Evolutionary conservation across 1,140 invertebrate species (phyloP).

Genomic region (Manduca sexta): DNA sequence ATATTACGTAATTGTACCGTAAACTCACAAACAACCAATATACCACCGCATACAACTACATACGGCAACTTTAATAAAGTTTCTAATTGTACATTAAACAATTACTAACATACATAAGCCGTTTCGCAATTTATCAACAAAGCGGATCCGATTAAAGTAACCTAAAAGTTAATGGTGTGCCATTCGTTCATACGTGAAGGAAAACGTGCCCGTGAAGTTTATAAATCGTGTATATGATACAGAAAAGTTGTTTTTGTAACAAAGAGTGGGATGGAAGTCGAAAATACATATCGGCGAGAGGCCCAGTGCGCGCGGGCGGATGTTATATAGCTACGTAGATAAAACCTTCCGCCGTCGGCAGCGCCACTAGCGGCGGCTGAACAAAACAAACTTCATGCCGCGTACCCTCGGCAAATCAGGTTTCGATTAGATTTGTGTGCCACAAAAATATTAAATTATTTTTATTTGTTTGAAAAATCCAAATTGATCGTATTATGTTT

Average conservation of each 20-base stretch:
- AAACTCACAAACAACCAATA: slow-evolving; percentile 42
- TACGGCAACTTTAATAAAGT: slow-evolving; percentile 43
- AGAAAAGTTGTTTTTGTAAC: slow-evolving; percentile 65
- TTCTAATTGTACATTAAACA: slow-evolving; percentile 30
- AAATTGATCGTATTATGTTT: slow-evolving; percentile 1
- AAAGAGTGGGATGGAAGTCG: slow-evolving; percentile 51
- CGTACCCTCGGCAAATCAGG: slow-evolving; percentile 43
- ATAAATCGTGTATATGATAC: slow-evolving; percentile 34
- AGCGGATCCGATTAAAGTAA: slow-evolving; percentile 35
- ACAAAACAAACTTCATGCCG: slow-evolving; percentile 61
- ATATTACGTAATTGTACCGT: slow-evolving; percentile 51
- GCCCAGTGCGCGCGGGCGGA: slow-evolving; percentile 65
- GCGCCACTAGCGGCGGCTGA: slow-evolving; percentile 54
- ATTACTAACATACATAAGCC: slow-evolving; percentile 38
- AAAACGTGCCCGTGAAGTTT: slow-evolving; percentile 43
- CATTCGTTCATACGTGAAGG: slow-evolving; percentile 25
- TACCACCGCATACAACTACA: slow-evolving; percentile 26
- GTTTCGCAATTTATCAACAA: slow-evolving; percentile 28
- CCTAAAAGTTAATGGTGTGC: slow-evolving; percentile 27
- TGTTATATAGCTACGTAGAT: slow-evolving; percentile 71
- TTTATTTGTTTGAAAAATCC: background rate
- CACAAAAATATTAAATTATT: slow-evolving; percentile 9
- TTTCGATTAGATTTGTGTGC: slow-evolving; percentile 19
- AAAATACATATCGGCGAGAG: slow-evolving; percentile 63
- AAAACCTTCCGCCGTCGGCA: slow-evolving; percentile 67